phyloP scores from a whole-genome alignment of 2,888 invertebrate species.

The Cheilosia impressa region DNA sequence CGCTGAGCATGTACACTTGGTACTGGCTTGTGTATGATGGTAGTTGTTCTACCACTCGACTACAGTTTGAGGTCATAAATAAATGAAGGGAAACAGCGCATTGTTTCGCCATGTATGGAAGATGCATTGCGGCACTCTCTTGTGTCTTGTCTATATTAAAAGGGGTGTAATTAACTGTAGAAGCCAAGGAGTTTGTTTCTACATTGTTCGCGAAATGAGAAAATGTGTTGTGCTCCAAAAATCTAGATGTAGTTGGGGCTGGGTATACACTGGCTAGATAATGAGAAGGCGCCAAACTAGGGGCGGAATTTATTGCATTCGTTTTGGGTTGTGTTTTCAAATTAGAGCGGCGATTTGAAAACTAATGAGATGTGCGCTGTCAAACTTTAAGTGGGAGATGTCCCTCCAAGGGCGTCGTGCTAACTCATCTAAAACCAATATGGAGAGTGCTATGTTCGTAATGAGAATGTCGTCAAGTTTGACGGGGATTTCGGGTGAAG shows the following conservation, averaged over 20 bases:
- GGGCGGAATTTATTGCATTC: neutral
- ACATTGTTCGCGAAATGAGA: slow-evolving; percentile 53
- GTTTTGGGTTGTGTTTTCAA: neutral
- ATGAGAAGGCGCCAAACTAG: neutral
- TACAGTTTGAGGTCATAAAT: slow-evolving; percentile 57
- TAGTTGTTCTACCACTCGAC: slow-evolving; percentile 4
- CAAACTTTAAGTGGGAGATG: neutral
- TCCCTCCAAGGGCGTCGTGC: too few species aligned
- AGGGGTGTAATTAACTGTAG: slow-evolving; percentile 61
- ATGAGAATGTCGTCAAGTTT: too few species aligned
- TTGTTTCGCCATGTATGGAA: slow-evolving; percentile 63
- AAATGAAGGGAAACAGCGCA: slow-evolving; percentile 47
- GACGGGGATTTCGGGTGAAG: too few species aligned
- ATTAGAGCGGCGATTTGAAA: neutral
- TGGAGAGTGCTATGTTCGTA: too few species aligned
- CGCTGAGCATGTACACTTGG: neutral
- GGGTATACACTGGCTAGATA: neutral
- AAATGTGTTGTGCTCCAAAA: slow-evolving; percentile 35
- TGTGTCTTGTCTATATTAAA: slow-evolving; percentile 64
- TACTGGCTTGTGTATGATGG: neutral
- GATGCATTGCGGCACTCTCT: slow-evolving; percentile 64
- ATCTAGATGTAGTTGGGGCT: slow-evolving; percentile 12
- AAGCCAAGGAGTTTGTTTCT: slow-evolving; percentile 51
- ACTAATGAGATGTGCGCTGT: slow-evolving; percentile 13
- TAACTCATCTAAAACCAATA: too few species aligned